Evolutionary conservation across 2,888 invertebrate genomes (phyloP), one percentile per base, ranked within the genome.

Genomic region (Parnassius apollo): DNA sequence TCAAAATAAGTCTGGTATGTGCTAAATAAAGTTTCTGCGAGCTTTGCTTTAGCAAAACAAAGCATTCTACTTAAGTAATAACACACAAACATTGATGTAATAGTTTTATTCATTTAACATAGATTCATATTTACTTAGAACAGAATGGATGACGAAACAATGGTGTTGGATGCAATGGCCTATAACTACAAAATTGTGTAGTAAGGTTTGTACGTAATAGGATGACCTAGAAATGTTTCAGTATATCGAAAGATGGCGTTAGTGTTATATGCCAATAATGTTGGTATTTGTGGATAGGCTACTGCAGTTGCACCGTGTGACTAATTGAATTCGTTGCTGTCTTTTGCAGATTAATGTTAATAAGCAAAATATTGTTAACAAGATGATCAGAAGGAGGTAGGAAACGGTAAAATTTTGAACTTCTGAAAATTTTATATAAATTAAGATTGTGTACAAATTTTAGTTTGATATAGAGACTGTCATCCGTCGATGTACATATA

Each of bases 31-130:
- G 1, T 25, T 25, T 25, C 18, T 18, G 18, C 18, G 18, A 18
- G 18, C 18, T 18, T 18, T 18, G 18, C 18, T 18, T 18, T 18
- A 18, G 18, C 18, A 18, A 18, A 18, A 18, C 18, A 18, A 18
- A 18, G 18, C 18, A 18, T 18, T 18, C 18, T 25, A 35, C 35
- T 35, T 35, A 35, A 35, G 35, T 56, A 56, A 61, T 56, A 45
- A 18, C 25, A 35, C 50, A 42, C 56, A 61, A 56, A 61, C 25
- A 50, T 44, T 61, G 56, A 56, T 51, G 61, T 61, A 61, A 61
- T 56, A 50, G 22, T n/a, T 52, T 59, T 51, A 45, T 56, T 51
- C 25, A 56, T 56, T 56, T 61, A 55, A 55, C 22, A 55, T 60
- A 42, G 35, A 35, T 59, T 42, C 13, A n/a, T 56, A 49, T 61